phyloP scores from a whole-genome alignment of 2,113 vertebrate species.

The Paraplagusia blochii region DNA sequence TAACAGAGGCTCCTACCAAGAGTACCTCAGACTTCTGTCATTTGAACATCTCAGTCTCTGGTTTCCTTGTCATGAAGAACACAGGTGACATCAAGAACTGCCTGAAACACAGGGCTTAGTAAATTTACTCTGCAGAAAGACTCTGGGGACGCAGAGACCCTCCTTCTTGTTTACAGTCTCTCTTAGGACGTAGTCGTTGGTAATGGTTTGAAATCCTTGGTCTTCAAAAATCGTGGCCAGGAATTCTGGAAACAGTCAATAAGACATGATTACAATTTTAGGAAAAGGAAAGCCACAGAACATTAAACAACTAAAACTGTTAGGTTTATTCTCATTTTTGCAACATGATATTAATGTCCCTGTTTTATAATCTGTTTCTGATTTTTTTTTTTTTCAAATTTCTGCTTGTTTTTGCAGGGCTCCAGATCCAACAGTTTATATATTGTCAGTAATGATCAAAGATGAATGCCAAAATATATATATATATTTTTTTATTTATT shows the following conservation, averaged over 20 bases:
- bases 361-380: too few species aligned
- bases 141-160: slow-evolving; percentile 85
- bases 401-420: too few species aligned
- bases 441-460: too few species aligned
- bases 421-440: too few species aligned
- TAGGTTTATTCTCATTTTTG: too few species aligned
- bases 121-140: slow-evolving; percentile 96
- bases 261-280: not conserved
- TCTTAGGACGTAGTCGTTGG: slow-evolving; percentile 87
- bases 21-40: not conserved
- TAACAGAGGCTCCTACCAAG: too few species aligned
- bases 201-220: slow-evolving; percentile 75
- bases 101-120: slow-evolving; percentile 68
- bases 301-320: too few species aligned
- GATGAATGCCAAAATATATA: too few species aligned
- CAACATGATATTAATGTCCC: too few species aligned
- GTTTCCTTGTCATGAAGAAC: not conserved
- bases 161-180: slow-evolving; percentile 96
- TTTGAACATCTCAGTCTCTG: not conserved
- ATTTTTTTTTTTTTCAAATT: too few species aligned
- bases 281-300: not conserved
- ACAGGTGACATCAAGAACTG: slow-evolving; percentile 17
- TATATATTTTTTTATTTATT: too few species aligned
- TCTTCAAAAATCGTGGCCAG: slow-evolving; percentile 81
- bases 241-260: slow-evolving; percentile 72